phyloP scores from a whole-genome alignment of 2,797 vertebrate genomes.

The Erethizon dorsatum region DNA sequence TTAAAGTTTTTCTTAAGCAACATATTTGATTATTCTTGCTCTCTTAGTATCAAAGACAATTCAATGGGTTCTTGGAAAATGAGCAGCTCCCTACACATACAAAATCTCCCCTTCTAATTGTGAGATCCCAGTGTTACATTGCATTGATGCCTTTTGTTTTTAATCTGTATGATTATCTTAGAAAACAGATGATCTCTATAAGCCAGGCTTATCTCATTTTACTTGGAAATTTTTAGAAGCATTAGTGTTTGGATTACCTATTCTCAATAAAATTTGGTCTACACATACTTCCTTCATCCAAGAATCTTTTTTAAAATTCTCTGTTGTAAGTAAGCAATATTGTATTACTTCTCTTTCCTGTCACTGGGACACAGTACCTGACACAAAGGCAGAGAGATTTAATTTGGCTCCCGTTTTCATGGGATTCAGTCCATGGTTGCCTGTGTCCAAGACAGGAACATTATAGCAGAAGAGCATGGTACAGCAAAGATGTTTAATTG shows the following conservation, averaged over 20 bases:
- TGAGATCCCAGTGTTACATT: neutral
- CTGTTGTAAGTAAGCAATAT: neutral
- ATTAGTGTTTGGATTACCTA: neutral
- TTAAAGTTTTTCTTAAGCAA: constrained; percentile 49
- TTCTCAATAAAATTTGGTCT: constrained; percentile 10
- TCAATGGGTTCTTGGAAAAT: constrained; percentile 43
- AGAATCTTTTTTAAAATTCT: constrained; percentile 4
- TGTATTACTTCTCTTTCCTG: neutral
- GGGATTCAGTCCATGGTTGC: neutral
- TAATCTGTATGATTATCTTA: constrained; percentile 34
- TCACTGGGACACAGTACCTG: neutral
- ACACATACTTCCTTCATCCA: neutral
- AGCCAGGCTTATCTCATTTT: constrained; percentile 52
- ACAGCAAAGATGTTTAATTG: neutral
- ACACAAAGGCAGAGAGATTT: neutral
- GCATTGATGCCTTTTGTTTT: constrained; percentile 28
- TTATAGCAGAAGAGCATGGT: neutral
- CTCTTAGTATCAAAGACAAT: neutral
- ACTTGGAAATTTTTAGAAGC: constrained; percentile 38
- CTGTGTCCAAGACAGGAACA: neutral
- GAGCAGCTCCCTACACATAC: neutral
- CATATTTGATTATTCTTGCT: constrained; percentile 47
- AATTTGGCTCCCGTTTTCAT: neutral
- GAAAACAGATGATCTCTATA: constrained; percentile 13
- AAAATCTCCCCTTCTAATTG: neutral